Conservation (phyloP, 2,113 vertebrate genomes). For the Corapipo altera region DNA sequence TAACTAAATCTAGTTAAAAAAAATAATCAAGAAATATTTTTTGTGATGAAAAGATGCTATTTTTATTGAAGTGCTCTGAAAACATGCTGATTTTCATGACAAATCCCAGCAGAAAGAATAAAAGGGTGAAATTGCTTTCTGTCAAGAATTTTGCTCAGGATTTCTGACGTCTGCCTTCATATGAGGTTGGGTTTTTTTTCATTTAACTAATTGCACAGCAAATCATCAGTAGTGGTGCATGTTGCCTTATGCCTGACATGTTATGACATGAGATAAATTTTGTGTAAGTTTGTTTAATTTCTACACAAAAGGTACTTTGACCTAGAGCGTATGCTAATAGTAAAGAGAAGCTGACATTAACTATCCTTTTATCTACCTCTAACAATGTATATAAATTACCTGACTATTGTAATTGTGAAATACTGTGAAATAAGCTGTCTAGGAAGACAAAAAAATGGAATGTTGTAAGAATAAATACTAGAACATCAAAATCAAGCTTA, state of each 20-base stretch:
- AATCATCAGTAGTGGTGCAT: not conserved
- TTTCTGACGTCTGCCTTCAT: not conserved
- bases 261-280: not conserved
- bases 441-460: not conserved
- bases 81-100: not conserved
- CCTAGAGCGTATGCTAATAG: not conserved
- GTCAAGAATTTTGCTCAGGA: not conserved
- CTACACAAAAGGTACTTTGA: not conserved
- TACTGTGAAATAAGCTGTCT: not conserved
- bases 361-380: not conserved
- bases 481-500: not conserved
- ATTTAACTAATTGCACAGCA: not conserved
- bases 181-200: not conserved
- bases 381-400: not conserved
- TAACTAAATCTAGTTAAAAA: constrained; percentile 14
- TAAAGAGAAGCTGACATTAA: not conserved
- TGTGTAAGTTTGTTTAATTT: not conserved
- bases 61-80: constrained; percentile 8
- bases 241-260: not conserved
- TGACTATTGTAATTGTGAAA: not conserved
- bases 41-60: constrained; percentile 15
- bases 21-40: not conserved
- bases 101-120: not conserved
- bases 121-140: not conserved
- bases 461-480: not conserved